Percentiles rank a stretch among this genome's conserved stretches.
phyloP scores from a whole-genome alignment of 1,140 invertebrate species.

The Zaprionus africanus region DNA sequence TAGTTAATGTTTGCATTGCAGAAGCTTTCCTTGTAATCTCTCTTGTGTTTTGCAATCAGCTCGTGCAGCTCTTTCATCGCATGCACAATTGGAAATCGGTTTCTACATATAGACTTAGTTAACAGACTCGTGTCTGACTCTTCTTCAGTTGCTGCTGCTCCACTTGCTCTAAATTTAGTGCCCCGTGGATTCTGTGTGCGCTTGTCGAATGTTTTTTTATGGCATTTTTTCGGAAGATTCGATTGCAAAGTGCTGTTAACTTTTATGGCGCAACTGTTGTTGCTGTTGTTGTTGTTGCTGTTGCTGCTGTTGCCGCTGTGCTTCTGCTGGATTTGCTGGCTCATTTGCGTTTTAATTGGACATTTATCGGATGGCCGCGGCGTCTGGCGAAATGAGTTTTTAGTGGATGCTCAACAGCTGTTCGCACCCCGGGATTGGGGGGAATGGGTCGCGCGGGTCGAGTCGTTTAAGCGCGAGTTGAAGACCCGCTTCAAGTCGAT shows the following conservation, averaged over 20 bases:
- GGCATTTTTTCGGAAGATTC: conserved; percentile 11
- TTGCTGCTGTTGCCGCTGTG: conserved; percentile 4
- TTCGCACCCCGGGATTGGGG: background rate
- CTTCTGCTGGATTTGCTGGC: conserved; percentile 20
- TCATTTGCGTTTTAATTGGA: conserved; percentile 52
- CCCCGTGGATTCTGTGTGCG: background rate
- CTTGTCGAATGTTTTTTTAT: conserved; percentile 11
- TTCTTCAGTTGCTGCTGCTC: background rate
- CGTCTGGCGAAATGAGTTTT: conserved; percentile 31
- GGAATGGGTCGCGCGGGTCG: background rate
- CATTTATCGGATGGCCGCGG: conserved; percentile 39
- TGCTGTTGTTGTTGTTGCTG: background rate
- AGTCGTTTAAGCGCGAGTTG: conserved; percentile 12
- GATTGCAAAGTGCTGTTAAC: conserved; percentile 33
- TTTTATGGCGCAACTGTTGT: conserved; percentile 21
- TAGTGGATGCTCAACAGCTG: conserved; percentile 33
- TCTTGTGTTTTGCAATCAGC: background rate
- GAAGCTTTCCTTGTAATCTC: background rate
- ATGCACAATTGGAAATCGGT: background rate
- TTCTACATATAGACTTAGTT: conserved; percentile 4
- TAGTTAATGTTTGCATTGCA: background rate
- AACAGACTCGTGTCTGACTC: background rate
- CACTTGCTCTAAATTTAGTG: conserved; percentile 16
- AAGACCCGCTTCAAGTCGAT: conserved; percentile 13
- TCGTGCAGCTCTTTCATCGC: conserved; percentile 7